These are phyloP conservation scores for Plecturocebus donacophilus DNA, from an alignment of 2,113 vertebrate genomes.

Conservation along the genomic window DNA sequence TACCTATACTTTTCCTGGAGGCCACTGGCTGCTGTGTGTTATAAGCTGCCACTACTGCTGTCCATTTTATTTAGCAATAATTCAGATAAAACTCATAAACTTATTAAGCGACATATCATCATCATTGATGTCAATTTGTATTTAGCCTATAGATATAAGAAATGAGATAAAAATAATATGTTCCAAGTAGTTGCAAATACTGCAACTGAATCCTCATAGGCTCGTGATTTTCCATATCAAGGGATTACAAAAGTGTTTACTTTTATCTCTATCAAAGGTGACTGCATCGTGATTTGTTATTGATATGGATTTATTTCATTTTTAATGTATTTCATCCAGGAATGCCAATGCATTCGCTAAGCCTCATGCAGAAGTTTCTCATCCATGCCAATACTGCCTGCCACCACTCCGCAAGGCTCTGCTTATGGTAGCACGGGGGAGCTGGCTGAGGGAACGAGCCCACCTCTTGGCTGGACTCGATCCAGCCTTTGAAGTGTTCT, in stretches of 20 bases:
- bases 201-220: background rate
- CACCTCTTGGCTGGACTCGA: background rate
- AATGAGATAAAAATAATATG: background rate
- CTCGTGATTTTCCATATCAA: background rate
- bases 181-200: background rate
- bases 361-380: background rate
- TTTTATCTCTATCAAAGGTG: background rate
- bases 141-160: background rate
- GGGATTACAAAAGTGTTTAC: background rate
- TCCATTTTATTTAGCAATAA: background rate
- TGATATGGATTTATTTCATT: background rate
- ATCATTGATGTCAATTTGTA: background rate
- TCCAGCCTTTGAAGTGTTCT: background rate
- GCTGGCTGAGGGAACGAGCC: too few relatives aligned
- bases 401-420: rapidly evolving
- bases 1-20: background rate
- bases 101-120: background rate
- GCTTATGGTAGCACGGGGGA: background rate
- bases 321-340: background rate
- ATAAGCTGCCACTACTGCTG: background rate
- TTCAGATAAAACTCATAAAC: background rate
- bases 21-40: background rate
- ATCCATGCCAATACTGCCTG: background rate
- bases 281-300: background rate
- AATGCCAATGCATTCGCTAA: background rate